Evolutionary conservation across 2,797 vertebrate genomes (phyloP), one percentile per base, ranked within the genome.

Genomic region (Rhabdomys pumilio): DNA sequence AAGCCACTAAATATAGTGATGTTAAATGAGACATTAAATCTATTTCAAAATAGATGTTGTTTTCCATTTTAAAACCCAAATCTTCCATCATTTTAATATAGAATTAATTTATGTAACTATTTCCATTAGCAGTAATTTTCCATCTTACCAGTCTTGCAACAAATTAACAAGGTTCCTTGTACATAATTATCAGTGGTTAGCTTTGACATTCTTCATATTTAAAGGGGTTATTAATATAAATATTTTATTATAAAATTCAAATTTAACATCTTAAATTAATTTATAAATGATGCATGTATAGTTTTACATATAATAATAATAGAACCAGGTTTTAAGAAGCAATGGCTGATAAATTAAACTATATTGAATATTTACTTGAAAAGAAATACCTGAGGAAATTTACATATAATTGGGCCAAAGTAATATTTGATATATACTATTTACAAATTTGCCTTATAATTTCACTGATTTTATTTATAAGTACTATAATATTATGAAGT

Each of bases 111-210:
- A 55, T 95, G 17, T 63, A 96, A 65, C 75, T 97, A 22, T 98
- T 98, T 98, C 90, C 77, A 96, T 98, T 98, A 98, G 95, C 96
- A 97, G 65, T 97, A 97, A 98, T 98, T 98, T 98, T 98, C 95
- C 96, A 75, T 98, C 73, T 96, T 98, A 98, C 97, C 89, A 97
- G 29, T 94, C 97, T 6, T 97, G 96, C 82, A 97, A 79, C 53
- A 85, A 96, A 98, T 98, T 98, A 97, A 95, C 59, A 98, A 95
- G 94, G 79, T 44, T 97, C 95, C 96, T 85, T 77, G 8, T 93
- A 55, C 97, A 26, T 96, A 97, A 97, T 98, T 97, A 97, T 93
- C 97, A 96, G 11, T 26, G 63, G 77, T 95, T 86, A 97, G 80
- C 77, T 86, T 98, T 98, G 97, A 81, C 93, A 98, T 98, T 97